Base-by-base conservation (phyloP, 2,113 vertebrate genomes). In the Phyllostomus discolor region DNA sequence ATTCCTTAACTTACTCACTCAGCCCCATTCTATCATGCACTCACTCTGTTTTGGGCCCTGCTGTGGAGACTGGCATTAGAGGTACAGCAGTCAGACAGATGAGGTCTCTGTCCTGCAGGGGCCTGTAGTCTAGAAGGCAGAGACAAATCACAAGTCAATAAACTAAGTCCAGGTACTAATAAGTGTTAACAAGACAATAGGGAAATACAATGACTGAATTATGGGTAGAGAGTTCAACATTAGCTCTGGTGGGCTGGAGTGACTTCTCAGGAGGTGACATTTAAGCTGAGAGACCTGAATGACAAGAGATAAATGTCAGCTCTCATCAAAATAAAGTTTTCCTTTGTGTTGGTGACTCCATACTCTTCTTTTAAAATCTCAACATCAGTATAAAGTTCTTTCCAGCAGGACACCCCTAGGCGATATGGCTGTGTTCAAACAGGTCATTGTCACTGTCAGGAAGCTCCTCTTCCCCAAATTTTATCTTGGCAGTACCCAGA, bases 281-380 rank as follows among this genome's bases (percentile, higher is more conserved):
- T 78, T 75, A 24, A 90, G 33, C 70, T 54, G 43, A 94, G 46
- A 94, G 52, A 59, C 24, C 24, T 54, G 64, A 76, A 46, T 72
- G 85, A 59, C 3, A 19, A 26, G 54, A 72, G 43, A 33, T 6
- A 33, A 48, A 11, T 62, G 38, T 46, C 41, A 69, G 17, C 26
- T 73, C 43, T 85, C 62, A 7, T n/a, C 59, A 66, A 80, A 83
- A 67, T 62, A 33, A 87, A n/a, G n/a, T 41, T 62, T 43, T 62
- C 75, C 67, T 72, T 94, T 85, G 33, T 83, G 67, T 78, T 52
- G n/a, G 59, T 54, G 22, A 14, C 31, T 78, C 8, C 26, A 52
- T 66, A 46, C n/a, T 82, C n/a, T 91, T 78, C 57, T 33, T 92
- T 81, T 28, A 66, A 95, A 78, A 20, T 67, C 24, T 41, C 9